Evolutionary conservation across 1,140 invertebrate genomes (phyloP).

Genomic region (Bombus soroeensis): DNA sequence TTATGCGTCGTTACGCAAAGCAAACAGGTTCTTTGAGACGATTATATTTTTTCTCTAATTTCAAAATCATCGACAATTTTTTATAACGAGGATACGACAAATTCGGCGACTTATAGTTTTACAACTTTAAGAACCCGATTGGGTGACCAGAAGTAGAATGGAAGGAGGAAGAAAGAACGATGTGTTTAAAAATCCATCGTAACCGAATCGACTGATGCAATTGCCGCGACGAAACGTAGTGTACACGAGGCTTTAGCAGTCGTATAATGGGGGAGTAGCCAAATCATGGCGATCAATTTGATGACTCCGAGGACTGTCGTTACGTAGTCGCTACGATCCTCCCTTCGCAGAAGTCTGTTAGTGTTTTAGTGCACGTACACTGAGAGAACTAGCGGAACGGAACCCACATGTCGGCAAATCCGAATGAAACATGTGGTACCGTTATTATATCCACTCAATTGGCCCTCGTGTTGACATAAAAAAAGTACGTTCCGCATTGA

Average conservation of each 20-base stretch:
- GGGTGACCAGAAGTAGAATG: not conserved
- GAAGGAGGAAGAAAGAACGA: not conserved
- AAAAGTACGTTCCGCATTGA: slow-evolving; percentile 51
- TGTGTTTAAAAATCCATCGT: not conserved
- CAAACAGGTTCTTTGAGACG: too few relatives aligned
- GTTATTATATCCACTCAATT: slow-evolving; percentile 66
- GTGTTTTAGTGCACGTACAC: slow-evolving; percentile 45
- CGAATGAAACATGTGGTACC: slow-evolving; percentile 62
- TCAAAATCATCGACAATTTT: not conserved
- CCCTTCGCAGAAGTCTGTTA: slow-evolving; percentile 45
- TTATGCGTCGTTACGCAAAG: too few relatives aligned
- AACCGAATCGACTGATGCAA: not conserved
- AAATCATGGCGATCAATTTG: slow-evolving; percentile 65
- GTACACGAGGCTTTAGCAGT: slow-evolving; percentile 22
- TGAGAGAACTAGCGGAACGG: slow-evolving; percentile 36
- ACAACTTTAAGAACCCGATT: not conserved
- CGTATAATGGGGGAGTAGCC: slow-evolving; percentile 34
- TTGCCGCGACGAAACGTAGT: not conserved
- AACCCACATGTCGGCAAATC: slow-evolving; percentile 66
- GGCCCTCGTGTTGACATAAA: slow-evolving; percentile 61
- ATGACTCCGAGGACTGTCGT: slow-evolving; percentile 56
- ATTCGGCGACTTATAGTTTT: not conserved
- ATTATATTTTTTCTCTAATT: not conserved
- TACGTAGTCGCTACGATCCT: slow-evolving; percentile 43
- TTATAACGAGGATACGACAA: not conserved